Evolutionary conservation across 2,113 vertebrate genomes (phyloP).

Genomic region (Pedionomus torquatus): DNA sequence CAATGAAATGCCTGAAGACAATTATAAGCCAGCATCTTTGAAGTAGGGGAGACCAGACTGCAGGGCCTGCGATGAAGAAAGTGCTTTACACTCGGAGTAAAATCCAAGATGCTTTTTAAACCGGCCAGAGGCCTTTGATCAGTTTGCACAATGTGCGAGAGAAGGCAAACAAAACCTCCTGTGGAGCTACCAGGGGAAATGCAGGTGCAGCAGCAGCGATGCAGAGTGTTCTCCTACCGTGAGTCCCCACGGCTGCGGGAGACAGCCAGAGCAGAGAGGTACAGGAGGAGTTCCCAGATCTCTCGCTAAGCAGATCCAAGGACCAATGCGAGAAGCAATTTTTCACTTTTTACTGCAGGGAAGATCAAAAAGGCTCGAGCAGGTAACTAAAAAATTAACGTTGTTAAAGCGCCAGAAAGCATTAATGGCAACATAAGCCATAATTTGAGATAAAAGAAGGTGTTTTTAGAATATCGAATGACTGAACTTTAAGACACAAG

Average conservation of each 20-base stretch:
- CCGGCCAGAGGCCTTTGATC: conserved; percentile 26
- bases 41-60: conserved; percentile 1
- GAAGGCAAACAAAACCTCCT: conserved; percentile 51
- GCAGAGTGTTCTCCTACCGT: not conserved
- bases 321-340: not conserved
- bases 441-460: conserved; percentile 18
- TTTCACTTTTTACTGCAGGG: not conserved
- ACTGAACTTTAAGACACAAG: not conserved
- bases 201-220: conserved; percentile 44
- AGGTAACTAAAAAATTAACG: conserved; percentile 21
- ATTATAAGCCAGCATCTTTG: conserved; percentile 56
- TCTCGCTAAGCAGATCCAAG: not conserved
- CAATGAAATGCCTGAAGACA: conserved; percentile 47
- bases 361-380: conserved; percentile 14
- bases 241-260: conserved; percentile 10
- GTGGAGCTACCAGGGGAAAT: conserved; percentile 47
- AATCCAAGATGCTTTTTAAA: conserved; percentile 44
- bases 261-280: not conserved
- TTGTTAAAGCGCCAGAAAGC: not conserved
- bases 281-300: not conserved
- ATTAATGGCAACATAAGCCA: not conserved
- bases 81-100: conserved; percentile 22
- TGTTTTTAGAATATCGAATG: conserved; percentile 30
- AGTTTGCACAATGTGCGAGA: not conserved
- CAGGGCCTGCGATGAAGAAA: conserved; percentile 10